Evolutionary conservation across 2,113 vertebrate genomes (phyloP), one percentile per base, ranked within the genome.

Genomic region (Melanostigma gelatinosum): DNA sequence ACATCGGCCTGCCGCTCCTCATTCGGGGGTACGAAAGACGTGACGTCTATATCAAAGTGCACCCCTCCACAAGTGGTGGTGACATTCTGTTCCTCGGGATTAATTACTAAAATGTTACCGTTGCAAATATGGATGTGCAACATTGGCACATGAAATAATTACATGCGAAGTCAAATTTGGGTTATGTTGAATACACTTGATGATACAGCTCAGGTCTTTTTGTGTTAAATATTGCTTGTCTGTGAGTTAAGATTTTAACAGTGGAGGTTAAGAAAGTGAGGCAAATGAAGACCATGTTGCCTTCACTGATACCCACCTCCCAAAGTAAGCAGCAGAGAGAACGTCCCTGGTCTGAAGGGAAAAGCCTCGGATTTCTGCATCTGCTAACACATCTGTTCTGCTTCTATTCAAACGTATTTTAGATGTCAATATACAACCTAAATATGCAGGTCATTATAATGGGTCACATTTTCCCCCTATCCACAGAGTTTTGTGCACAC

Each of bases 401-500:
- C 13, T 6, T 62, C 3, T 24, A 76, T 27, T 55, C 2, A 42
- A 27, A 38, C 2, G 60, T 48, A 48, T 68, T 52, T n/a, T 16
- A 44, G 6, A 34, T 40, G 34, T 48, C 16, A 46, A 1, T 27
- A n/a, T 58, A 67, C 20, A 68, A 50, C n/a, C 8, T 12, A 38
- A 32, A 77, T 6, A 6, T 72, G 22, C 55, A 57, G 6, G 8
- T 4, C 36, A 64, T 63, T 4, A 42, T 54, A 60, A 38, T 80
- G 34, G 64, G 48, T 75, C 15, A 36, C 13, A 48, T 67, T 80
- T 76, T n/a, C 44, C 27, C 79, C 79, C 32, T 72, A 20, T 90
- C 70, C 34, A 73, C 93, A 99, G 97, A 98, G 97, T 93, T 99
- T 98, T 66, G 97, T 99, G 62, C 98, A 99, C 94, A 98, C 97